These are phyloP conservation scores for Drosophila tropicalis DNA, from an alignment of 1,140 invertebrate species.

Conservation along the genomic window DNA sequence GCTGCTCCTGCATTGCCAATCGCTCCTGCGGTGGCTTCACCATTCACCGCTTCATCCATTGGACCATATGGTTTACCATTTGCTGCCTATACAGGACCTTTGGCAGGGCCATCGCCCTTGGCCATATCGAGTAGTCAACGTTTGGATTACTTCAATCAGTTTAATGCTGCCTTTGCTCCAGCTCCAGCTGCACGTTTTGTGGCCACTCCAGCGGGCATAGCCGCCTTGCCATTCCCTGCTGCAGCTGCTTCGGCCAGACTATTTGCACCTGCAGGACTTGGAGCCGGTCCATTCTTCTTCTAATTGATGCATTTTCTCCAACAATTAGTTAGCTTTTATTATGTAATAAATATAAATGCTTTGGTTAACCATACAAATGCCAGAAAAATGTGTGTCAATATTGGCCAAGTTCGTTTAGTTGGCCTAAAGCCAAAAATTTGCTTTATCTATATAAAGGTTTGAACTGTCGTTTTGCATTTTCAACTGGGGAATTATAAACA, in stretches of 20 bases:
- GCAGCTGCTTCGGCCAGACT: constrained; percentile 27
- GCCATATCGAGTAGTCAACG: constrained; percentile 65
- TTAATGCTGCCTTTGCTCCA: constrained; percentile 60
- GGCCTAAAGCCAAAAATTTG: constrained; percentile 23
- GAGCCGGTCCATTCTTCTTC: constrained; percentile 36
- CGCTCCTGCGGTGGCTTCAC: constrained; percentile 1
- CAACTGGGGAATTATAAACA: too few species aligned
- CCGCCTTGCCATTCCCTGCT: constrained; percentile 22
- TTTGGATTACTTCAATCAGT: constrained; percentile 67
- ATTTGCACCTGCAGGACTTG: constrained; percentile 38
- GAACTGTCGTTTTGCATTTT: too few species aligned
- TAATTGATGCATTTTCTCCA: constrained; percentile 13
- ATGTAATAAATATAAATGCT: constrained; percentile 44
- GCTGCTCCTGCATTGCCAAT: constrained; percentile 12
- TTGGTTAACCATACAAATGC: constrained; percentile 46
- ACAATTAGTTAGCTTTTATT: neutral
- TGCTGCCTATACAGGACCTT: constrained; percentile 22
- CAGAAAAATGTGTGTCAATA: constrained; percentile 10
- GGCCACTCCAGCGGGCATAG: constrained; percentile 33
- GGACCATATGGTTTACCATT: constrained; percentile 12
- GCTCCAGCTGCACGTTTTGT: constrained; percentile 46
- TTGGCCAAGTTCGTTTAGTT: neutral
- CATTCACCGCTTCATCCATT: neutral
- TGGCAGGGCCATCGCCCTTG: constrained; percentile 31
- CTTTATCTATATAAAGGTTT: too few species aligned